Conservation (phyloP, 2,888 invertebrate species). For the Leptinotarsa peninsularis region DNA sequence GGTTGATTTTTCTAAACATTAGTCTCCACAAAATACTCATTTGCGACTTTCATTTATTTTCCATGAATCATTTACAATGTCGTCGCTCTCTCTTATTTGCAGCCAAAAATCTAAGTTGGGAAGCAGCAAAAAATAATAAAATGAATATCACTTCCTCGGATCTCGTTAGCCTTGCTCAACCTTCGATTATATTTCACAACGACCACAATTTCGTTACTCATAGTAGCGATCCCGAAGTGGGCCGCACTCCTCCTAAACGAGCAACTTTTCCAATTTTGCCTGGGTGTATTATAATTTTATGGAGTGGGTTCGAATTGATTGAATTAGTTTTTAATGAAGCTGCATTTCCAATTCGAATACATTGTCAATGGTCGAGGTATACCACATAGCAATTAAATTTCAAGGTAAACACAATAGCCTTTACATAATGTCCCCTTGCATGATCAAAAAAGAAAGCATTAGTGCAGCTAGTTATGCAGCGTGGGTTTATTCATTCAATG, state of each 20-base stretch:
- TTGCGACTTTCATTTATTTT: no score
- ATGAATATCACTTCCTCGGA: no score
- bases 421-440: slow-evolving; percentile 39
- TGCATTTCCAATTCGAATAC: slow-evolving; percentile 30
- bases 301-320: slow-evolving; percentile 38
- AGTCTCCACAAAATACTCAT: no score
- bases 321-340: slow-evolving; percentile 38
- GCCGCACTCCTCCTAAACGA: slow-evolving; percentile 42
- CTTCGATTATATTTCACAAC: slow-evolving; percentile 1
- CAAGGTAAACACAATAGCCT: slow-evolving; percentile 42
- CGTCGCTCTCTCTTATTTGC: no score
- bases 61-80: no score
- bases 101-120: no score
- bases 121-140: no score
- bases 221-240: slow-evolving; percentile 28
- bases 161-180: not conserved
- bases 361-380: slow-evolving; percentile 28
- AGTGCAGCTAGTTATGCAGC: slow-evolving; percentile 24
- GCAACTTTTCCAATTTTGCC: slow-evolving; percentile 43
- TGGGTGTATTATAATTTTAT: slow-evolving; percentile 40
- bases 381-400: slow-evolving; percentile 35
- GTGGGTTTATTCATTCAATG: slow-evolving; percentile 25
- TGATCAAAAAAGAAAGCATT: slow-evolving; percentile 33
- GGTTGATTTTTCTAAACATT: no score
- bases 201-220: slow-evolving; percentile 12